Evolutionary conservation across 2,888 invertebrate species (phyloP).

Genomic region (Nomada ruficornis): DNA sequence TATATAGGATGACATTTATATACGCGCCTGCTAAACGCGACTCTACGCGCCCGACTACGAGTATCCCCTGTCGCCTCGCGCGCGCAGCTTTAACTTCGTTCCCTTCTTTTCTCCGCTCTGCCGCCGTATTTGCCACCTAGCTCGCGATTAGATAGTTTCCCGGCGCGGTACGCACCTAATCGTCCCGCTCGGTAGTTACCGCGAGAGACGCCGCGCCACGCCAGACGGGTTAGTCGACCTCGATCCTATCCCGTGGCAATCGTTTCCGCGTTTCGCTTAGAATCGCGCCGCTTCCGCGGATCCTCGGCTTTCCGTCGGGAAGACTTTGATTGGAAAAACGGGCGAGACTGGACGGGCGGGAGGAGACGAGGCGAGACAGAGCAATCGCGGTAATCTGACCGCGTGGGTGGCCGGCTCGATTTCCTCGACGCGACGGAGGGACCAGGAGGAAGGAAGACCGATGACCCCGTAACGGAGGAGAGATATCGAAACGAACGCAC

Average conservation of each 20-base stretch:
- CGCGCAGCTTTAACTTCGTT: neutral
- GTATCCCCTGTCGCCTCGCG: conserved; percentile 4
- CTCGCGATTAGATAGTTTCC: no score
- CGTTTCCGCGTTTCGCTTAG: no score
- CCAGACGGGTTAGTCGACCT: no score
- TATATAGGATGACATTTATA: conserved; percentile 81
- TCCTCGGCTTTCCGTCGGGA: no score
- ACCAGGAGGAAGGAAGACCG: conserved; percentile 73
- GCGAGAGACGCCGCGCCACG: conserved; percentile 69
- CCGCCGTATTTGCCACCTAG: no score
- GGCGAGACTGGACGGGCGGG: no score
- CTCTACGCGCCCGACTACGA: conserved; percentile 30
- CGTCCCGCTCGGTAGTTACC: conserved; percentile 82
- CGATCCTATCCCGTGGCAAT: no score
- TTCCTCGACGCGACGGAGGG: conserved; percentile 36
- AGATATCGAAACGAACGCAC: conserved; percentile 21
- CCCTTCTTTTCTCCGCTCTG: neutral
- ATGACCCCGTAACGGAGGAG: conserved; percentile 74
- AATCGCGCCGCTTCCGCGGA: no score
- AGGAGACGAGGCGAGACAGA: neutral
- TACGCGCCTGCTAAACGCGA: conserved; percentile 69
- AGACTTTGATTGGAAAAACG: no score
- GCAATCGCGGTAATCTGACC: conserved; percentile 2
- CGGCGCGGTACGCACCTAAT: conserved; percentile 77
- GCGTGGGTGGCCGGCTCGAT: conserved; percentile 48